Evolutionary conservation across 2,888 invertebrate genomes (phyloP).

Genomic region (Volucella zonaria): DNA sequence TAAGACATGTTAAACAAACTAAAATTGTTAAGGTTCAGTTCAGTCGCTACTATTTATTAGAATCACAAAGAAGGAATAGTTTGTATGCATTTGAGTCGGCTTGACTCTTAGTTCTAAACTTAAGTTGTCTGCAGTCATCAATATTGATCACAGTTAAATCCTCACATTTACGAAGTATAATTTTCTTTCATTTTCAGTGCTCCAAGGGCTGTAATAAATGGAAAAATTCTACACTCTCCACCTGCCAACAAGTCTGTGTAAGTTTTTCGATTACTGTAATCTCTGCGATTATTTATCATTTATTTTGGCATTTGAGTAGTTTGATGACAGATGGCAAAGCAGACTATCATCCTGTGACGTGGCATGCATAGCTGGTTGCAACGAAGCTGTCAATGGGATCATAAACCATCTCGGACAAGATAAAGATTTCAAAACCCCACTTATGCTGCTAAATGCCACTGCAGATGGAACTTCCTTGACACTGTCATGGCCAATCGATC

Average conservation of each 20-base stretch:
- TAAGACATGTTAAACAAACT: too few species aligned
- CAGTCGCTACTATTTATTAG: too few species aligned
- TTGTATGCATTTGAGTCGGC: too few species aligned
- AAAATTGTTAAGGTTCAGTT: too few species aligned
- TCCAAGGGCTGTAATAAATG: slow-evolving; percentile 90
- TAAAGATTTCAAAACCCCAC: slow-evolving; percentile 44
- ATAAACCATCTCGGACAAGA: slow-evolving; percentile 31
- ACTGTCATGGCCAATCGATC: slow-evolving; percentile 75
- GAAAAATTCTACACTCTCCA: slow-evolving; percentile 89
- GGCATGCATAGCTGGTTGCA: slow-evolving; percentile 80
- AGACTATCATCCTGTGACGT: slow-evolving; percentile 79
- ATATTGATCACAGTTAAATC: too few species aligned
- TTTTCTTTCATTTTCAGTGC: slow-evolving; percentile 86
- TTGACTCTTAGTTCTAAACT: too few species aligned
- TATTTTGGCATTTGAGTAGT: slow-evolving; percentile 3
- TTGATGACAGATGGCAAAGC: slow-evolving; percentile 72
- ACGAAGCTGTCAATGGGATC: slow-evolving; percentile 79
- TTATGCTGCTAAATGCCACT: slow-evolving; percentile 5
- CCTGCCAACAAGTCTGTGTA: slow-evolving; percentile 92
- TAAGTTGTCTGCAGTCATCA: too few species aligned
- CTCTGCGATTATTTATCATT: slow-evolving; percentile 25
- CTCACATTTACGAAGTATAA: background rate
- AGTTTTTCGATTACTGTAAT: slow-evolving; percentile 83
- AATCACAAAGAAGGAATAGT: too few species aligned
- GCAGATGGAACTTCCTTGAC: slow-evolving; percentile 36